phyloP scores from a whole-genome alignment of 1,140 invertebrate genomes.

The Idris sp. region DNA sequence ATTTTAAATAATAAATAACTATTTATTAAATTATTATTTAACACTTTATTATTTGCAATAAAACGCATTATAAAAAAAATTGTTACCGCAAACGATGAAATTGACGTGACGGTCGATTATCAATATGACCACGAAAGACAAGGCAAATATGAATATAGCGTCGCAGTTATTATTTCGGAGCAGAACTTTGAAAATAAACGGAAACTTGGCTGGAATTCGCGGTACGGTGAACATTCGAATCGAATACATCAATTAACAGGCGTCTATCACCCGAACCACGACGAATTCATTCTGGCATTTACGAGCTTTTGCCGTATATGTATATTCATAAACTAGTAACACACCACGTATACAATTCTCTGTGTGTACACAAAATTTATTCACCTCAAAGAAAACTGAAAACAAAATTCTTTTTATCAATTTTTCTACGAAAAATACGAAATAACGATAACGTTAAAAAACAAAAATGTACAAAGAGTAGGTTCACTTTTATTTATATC shows the following conservation, averaged over 20 bases:
- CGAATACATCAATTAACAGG: constrained; percentile 53
- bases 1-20: no score
- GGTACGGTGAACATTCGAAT: constrained; percentile 39
- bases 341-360: neutral
- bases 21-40: no score
- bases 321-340: constrained; percentile 24
- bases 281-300: constrained; percentile 27
- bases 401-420: no score
- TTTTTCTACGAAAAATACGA: no score
- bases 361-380: no score
- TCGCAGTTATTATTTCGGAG: constrained; percentile 39
- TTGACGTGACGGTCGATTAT: constrained; percentile 31
- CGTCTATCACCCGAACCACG: constrained; percentile 38
- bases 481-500: no score
- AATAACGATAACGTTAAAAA: no score
- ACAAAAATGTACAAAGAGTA: no score
- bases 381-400: no score
- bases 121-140: constrained; percentile 33
- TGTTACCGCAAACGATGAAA: constrained; percentile 20
- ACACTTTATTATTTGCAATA: no score
- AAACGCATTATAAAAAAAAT: no score
- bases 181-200: constrained; percentile 39
- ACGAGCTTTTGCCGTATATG: constrained; percentile 22
- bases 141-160: constrained; percentile 34
- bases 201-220: constrained; percentile 33